Base-by-base conservation (phyloP, 2,113 vertebrate genomes). In the Solenodon paradoxus region DNA sequence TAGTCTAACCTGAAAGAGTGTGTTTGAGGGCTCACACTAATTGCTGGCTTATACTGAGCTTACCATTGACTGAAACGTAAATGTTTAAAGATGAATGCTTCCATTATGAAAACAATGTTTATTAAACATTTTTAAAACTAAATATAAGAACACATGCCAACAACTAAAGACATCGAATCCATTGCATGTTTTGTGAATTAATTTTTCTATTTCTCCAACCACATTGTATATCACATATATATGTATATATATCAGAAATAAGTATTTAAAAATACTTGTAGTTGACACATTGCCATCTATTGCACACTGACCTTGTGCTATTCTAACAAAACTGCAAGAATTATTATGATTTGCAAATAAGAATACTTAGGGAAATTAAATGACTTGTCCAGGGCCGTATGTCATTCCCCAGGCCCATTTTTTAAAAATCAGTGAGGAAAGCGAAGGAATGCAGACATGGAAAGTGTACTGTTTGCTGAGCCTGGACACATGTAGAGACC, bases 51-150 rank as follows among this genome's bases (percentile, higher is more conserved):
- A 55, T 38, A 49, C 0, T 64, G 45, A 49, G 9, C 35, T 96
- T 55, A 92, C 6, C 30, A 63, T 3, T 8, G 42, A 38, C n/a
- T 90, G 59, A 61, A 80, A 66, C 53, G 49, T 80, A 55, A 82
- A 80, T 88, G 59, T 80, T 74, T 90, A 74, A 81, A 94, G 68
- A 89, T 53, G 35, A 26, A 59, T 32, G 51, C 35, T 95, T 92
- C 68, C 74, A 85, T 89, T n/a, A 38, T 30, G 9, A 94, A 74
- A 45, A 9, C 42, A 57, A n/a, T 53, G 51, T 32, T 81, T 35
- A 55, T 38, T 45, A 53, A 88, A 61, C 49, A 79, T 17, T 59
- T 92, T n/a, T 68, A 5, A 75, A 69, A 45, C 24, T 84, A 85
- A 95, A 96, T 71, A 68, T 64, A 64, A 88, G 88, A 89, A 47